Percentiles rank a stretch among this genome's conserved stretches.
phyloP scores from a whole-genome alignment of 2,113 vertebrate species.

The Tragelaphus scriptus region DNA sequence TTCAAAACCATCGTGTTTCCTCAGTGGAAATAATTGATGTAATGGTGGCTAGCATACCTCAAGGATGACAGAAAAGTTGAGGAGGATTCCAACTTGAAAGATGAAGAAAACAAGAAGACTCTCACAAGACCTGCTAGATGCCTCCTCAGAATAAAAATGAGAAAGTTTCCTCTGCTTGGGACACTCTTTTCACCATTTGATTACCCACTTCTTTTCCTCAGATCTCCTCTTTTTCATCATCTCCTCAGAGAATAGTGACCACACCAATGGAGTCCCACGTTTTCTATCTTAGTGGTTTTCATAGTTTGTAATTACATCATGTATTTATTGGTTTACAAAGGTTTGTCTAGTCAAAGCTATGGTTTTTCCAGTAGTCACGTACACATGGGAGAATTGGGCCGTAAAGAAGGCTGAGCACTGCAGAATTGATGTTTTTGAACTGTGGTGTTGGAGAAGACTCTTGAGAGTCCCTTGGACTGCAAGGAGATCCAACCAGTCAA shows the following conservation, averaged over 20 bases:
- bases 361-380: background rate
- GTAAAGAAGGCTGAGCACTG: background rate
- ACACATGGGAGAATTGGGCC: background rate
- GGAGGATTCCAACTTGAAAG: background rate
- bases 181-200: background rate
- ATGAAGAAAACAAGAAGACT: background rate
- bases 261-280: background rate
- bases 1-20: background rate
- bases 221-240: background rate
- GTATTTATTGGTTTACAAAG: background rate
- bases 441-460: background rate
- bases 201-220: background rate
- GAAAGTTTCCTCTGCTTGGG: background rate
- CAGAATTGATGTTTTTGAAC: background rate
- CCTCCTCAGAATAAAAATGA: background rate
- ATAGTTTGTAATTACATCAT: background rate
- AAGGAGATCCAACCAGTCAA: background rate
- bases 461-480: background rate
- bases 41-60: background rate
- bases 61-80: background rate
- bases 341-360: background rate
- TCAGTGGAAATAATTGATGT: background rate
- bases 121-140: background rate
- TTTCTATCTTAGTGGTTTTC: background rate
- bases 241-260: background rate